phyloP scores from a whole-genome alignment of 2,797 vertebrate species.

The Cossypha dichroa region DNA sequence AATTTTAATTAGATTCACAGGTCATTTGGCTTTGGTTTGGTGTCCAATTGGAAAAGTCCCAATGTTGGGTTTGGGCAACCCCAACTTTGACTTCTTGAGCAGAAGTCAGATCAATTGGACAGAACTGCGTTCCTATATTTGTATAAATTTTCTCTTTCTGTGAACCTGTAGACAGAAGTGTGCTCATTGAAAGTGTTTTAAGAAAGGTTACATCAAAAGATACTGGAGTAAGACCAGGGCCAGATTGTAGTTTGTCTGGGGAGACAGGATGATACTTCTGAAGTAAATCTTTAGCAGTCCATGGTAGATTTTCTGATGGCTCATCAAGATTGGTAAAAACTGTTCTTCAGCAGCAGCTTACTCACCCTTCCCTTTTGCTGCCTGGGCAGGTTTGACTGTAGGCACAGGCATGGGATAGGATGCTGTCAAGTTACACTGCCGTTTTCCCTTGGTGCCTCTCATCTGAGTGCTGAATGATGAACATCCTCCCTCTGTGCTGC shows the following conservation, averaged over 20 bases:
- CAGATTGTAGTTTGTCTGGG: background rate
- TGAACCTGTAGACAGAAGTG: background rate
- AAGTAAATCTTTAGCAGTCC: background rate
- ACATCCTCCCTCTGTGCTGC: background rate
- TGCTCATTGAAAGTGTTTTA: background rate
- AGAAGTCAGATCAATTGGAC: background rate
- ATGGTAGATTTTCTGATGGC: background rate
- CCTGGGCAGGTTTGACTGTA: background rate
- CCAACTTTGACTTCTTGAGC: background rate
- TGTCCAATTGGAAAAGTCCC: background rate
- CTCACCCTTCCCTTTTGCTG: background rate
- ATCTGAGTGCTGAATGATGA: background rate
- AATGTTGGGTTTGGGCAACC: background rate
- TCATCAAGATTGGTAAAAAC: background rate
- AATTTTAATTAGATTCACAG: background rate
- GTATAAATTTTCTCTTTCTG: background rate
- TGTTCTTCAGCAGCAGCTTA: background rate
- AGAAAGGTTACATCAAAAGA: background rate
- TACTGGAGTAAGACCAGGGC: background rate
- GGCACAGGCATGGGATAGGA: background rate
- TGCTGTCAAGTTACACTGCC: background rate
- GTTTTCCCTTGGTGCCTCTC: background rate
- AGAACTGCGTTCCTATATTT: background rate
- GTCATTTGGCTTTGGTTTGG: background rate
- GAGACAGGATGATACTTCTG: background rate